Evolutionary conservation across 2,888 invertebrate genomes (phyloP).

Genomic region (Luperina testacea): DNA sequence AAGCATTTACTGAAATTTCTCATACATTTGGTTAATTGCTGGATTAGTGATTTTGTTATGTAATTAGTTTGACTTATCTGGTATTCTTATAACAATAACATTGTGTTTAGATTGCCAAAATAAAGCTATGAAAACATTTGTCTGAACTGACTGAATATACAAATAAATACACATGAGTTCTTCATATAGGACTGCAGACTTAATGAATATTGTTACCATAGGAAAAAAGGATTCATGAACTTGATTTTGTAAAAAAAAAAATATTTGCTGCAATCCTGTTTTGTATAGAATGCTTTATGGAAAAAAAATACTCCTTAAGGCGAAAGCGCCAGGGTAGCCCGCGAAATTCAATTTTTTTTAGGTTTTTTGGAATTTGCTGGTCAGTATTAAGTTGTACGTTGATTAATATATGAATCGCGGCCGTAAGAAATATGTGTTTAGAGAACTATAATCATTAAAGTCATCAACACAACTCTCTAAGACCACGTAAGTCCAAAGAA

Average conservation of each 20-base stretch:
- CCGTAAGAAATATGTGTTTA: too few species aligned
- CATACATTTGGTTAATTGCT: not conserved
- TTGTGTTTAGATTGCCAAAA: slow-evolving; percentile 5
- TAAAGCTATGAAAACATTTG: not conserved
- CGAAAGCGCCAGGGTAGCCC: too few species aligned
- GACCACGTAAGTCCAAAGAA: too few species aligned
- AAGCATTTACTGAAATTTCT: slow-evolving; percentile 3
- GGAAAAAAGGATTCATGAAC: not conserved
- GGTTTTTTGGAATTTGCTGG: too few species aligned
- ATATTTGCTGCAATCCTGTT: not conserved
- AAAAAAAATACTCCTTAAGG: too few species aligned
- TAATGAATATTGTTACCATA: not conserved
- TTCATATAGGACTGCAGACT: not conserved
- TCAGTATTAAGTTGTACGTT: too few species aligned
- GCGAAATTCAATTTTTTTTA: too few species aligned
- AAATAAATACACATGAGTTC: slow-evolving; percentile 13
- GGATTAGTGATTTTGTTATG: not conserved
- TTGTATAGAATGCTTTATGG: not conserved
- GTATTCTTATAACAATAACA: too few species aligned
- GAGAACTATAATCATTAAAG: too few species aligned
- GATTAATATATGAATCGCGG: too few species aligned
- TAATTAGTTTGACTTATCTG: slow-evolving; percentile 4
- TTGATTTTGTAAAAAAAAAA: not conserved
- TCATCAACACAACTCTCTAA: too few species aligned
- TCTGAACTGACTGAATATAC: slow-evolving; percentile 6